A percentile compares a stretch with the other conserved stretches of the same genome.
Evolutionary conservation across 37 sponge, comb jelly and placozoan genomes (phyloP).

Genomic region (Spongia lamella): DNA sequence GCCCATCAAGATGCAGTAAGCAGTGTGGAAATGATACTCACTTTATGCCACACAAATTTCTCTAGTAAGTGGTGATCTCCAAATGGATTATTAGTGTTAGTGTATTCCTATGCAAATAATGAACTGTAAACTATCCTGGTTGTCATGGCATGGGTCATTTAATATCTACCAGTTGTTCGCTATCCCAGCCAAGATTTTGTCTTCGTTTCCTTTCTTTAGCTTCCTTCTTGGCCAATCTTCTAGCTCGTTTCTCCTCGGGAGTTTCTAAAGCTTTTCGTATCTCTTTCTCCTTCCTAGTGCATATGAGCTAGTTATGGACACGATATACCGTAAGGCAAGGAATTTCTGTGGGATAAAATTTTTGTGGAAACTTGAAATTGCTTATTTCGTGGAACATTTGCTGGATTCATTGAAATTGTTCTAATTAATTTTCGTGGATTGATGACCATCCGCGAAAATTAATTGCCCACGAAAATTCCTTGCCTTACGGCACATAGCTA

Average conservation of each 20-base stretch:
- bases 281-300: constrained; percentile 69
- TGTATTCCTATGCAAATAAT: constrained; percentile 61
- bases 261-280: constrained; percentile 75
- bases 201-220: constrained; percentile 47
- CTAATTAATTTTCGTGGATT: no score
- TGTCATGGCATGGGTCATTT: background rate
- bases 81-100: constrained; percentile 92
- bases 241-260: constrained; percentile 74
- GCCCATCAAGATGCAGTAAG: background rate
- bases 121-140: background rate
- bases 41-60: constrained; percentile 92
- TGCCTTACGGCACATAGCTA: no score
- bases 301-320: no score
- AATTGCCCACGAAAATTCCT: no score
- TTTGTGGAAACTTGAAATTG: no score
- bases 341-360: no score
- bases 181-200: constrained; percentile 76
- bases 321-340: no score
- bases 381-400: no score
- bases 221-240: constrained; percentile 78
- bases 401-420: no score
- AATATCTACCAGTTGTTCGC: constrained; percentile 58
- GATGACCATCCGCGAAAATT: no score
- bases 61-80: constrained; percentile 85
- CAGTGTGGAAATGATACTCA: background rate